phyloP scores from a whole-genome alignment of 2,113 vertebrate species.

The Diadophis punctatus region DNA sequence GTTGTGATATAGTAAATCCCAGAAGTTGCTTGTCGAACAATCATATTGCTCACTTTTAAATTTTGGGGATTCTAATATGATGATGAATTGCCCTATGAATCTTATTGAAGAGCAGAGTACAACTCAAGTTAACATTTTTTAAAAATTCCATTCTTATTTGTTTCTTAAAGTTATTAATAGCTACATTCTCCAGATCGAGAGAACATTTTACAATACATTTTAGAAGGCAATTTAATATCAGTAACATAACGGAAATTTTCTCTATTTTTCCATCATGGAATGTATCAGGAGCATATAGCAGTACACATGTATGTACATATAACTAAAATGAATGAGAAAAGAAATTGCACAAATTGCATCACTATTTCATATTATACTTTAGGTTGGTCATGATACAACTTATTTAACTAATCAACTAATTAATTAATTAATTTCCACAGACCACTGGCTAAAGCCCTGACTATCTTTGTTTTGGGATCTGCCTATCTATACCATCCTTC shows the following conservation, averaged over 20 bases:
- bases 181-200: neutral
- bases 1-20: neutral
- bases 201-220: neutral
- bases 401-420: neutral
- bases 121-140: neutral
- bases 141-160: neutral
- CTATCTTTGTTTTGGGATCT: neutral
- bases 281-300: neutral
- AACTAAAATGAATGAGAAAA: neutral
- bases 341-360: neutral
- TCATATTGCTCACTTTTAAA: neutral
- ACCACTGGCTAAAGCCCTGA: neutral
- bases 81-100: neutral
- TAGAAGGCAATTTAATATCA: neutral
- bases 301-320: neutral
- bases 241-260: neutral
- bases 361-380: neutral
- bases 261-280: neutral
- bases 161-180: neutral
- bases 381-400: neutral
- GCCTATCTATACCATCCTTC: neutral
- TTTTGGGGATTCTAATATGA: neutral
- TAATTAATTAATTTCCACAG: neutral
- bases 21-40: neutral
- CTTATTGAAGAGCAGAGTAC: neutral